A percentile compares a stretch with the other conserved stretches of the same genome.
phyloP scores from a whole-genome alignment of 1,140 invertebrate species.

The Coelopa frigida region DNA sequence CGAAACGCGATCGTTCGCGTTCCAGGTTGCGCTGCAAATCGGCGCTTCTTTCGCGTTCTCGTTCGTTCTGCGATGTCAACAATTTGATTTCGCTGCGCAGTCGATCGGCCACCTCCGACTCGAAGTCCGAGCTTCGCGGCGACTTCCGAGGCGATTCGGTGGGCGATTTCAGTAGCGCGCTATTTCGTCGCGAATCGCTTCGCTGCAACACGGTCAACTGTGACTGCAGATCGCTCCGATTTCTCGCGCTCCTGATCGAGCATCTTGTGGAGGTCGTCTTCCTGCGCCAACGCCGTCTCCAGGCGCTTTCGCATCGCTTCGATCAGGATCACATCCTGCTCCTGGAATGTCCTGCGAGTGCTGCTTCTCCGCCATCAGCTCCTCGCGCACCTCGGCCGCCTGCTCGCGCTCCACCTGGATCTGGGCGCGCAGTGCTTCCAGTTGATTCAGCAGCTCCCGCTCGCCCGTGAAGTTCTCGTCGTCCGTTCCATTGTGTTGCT shows the following conservation, averaged over 20 bases:
- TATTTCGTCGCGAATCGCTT: conserved; percentile 33
- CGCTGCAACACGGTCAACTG: conserved; percentile 35
- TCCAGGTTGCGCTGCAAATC: conserved; percentile 46
- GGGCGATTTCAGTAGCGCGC: conserved; percentile 32
- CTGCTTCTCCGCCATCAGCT: conserved; percentile 49
- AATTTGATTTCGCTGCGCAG: conserved; percentile 48
- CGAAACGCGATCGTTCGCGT: conserved; percentile 45
- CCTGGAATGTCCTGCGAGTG: conserved; percentile 47
- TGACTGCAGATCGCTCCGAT: conserved; percentile 49
- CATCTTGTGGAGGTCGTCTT: conserved; percentile 54
- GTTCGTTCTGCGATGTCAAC: conserved; percentile 47
- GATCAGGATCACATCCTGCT: conserved; percentile 56
- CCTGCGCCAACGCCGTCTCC: conserved; percentile 54
- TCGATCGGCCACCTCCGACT: conserved; percentile 45
- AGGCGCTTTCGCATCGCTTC: conserved; percentile 55
- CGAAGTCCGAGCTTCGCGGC: conserved; percentile 34
- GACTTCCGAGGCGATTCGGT: conserved; percentile 36
- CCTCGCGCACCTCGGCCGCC: conserved; percentile 45
- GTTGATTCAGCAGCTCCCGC: conserved; percentile 33
- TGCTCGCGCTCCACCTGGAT: conserved; percentile 46
- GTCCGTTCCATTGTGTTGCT: conserved; percentile 41
- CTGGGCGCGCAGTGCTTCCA: conserved; percentile 44
- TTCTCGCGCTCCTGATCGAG: conserved; percentile 50
- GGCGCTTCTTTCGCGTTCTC: conserved; percentile 44
- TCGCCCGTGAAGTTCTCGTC: conserved; percentile 40